A percentile compares a stretch with the other conserved stretches of the same genome.
phyloP scores from a whole-genome alignment of 2,113 vertebrate species.

The Mobula hypostoma region DNA sequence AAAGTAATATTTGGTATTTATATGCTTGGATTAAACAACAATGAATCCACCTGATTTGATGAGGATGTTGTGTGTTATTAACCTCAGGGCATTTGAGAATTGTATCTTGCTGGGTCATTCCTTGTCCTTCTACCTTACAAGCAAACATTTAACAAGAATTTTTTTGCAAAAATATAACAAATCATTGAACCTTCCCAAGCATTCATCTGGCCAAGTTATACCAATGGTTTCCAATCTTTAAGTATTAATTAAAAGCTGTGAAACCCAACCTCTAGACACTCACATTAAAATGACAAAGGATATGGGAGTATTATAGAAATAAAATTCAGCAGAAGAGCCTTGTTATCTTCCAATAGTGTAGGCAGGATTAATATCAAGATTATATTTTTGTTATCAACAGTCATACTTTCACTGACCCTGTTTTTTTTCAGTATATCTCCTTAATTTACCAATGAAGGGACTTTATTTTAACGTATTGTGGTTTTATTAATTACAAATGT shows the following conservation, averaged over 20 bases:
- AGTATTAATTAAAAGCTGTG: neutral
- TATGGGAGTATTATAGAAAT: neutral
- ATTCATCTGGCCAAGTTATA: neutral
- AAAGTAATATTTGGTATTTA: too few species aligned
- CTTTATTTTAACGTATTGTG: neutral
- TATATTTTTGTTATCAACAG: neutral
- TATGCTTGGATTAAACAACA: neutral
- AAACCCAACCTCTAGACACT: neutral
- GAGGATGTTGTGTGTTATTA: neutral
- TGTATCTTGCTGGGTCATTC: neutral
- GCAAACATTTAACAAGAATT: neutral
- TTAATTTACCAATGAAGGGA: neutral
- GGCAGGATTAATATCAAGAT: neutral
- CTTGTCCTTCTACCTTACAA: neutral
- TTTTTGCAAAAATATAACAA: too few species aligned
- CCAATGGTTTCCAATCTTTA: neutral
- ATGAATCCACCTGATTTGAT: neutral
- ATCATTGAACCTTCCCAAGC: neutral
- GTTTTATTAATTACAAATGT: slow-evolving; percentile 33
- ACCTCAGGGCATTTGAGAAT: too few species aligned
- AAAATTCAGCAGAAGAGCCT: neutral
- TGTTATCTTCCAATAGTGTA: neutral
- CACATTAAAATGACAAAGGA: neutral
- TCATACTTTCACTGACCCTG: neutral
- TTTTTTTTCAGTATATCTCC: neutral